phyloP scores from a whole-genome alignment of 2,797 vertebrate genomes.

The Pteropus rufus region DNA sequence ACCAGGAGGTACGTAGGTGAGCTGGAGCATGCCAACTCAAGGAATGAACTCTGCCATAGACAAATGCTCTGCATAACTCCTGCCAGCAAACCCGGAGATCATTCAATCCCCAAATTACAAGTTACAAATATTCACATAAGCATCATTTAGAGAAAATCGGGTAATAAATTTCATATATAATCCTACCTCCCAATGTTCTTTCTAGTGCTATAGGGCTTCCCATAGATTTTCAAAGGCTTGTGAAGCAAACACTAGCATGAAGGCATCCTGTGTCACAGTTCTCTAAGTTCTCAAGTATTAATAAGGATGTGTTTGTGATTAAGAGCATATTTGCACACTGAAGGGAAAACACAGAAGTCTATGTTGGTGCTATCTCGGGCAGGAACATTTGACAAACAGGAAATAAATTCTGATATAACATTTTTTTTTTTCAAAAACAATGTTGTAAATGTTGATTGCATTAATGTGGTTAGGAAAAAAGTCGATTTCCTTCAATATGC shows the following conservation, averaged over 20 bases:
- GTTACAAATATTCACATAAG: background rate
- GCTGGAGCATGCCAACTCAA: fast-evolving
- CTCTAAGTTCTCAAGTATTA: background rate
- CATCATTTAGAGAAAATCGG: background rate
- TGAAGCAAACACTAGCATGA: background rate
- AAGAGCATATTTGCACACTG: background rate
- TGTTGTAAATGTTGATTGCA: background rate
- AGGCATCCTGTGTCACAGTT: background rate
- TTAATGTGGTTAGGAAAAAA: background rate
- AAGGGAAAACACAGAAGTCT: background rate
- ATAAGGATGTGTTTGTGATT: background rate
- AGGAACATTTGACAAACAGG: background rate
- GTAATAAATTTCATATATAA: background rate
- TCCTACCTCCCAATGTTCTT: background rate
- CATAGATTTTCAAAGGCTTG: background rate
- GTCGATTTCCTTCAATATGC: background rate
- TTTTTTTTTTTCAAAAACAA: background rate
- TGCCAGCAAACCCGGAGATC: background rate
- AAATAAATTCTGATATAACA: background rate
- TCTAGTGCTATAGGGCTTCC: background rate
- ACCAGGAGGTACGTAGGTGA: background rate
- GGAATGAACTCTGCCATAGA: fast-evolving
- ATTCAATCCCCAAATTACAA: background rate
- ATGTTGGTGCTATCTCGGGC: background rate
- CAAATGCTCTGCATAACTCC: too few relatives aligned